Percentiles rank a stretch among this genome's conserved stretches.
Evolutionary conservation across 2,797 vertebrate species (phyloP).

Genomic region (Enteromius viviparus): DNA sequence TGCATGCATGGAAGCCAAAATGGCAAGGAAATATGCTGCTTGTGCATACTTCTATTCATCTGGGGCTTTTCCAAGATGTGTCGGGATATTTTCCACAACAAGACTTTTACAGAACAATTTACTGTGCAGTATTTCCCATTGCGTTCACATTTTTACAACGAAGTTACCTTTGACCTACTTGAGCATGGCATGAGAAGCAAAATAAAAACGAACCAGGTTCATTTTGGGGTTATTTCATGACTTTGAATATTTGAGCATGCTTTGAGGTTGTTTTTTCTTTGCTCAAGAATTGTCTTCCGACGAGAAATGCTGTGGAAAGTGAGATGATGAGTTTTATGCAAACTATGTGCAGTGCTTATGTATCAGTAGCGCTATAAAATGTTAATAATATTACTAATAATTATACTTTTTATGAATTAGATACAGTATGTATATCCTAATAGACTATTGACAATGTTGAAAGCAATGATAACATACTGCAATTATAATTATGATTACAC

Average conservation of each 20-base stretch:
- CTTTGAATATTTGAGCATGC: neutral
- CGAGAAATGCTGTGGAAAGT: neutral
- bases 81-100: constrained; percentile 14
- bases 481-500: neutral
- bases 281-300: neutral
- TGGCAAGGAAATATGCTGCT: constrained; percentile 3
- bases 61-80: constrained; percentile 14
- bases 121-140: constrained; percentile 32
- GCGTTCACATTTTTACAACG: neutral
- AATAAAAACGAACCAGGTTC: constrained; percentile 23
- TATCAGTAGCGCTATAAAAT: neutral
- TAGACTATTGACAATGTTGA: neutral
- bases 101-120: constrained; percentile 37
- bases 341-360: no score
- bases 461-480: neutral
- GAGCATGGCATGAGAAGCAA: neutral
- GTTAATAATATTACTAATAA: neutral
- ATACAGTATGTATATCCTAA: neutral
- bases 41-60: constrained; percentile 36
- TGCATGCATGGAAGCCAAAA: neutral
- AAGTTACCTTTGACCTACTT: constrained; percentile 20
- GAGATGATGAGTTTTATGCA: no score
- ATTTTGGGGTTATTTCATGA: constrained; percentile 22
- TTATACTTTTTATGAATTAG: neutral
- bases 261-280: neutral